Evolutionary conservation across 53 echinoderm and acorn worm genomes (phyloP).

Genomic region (Temnopleurus reevesii): DNA sequence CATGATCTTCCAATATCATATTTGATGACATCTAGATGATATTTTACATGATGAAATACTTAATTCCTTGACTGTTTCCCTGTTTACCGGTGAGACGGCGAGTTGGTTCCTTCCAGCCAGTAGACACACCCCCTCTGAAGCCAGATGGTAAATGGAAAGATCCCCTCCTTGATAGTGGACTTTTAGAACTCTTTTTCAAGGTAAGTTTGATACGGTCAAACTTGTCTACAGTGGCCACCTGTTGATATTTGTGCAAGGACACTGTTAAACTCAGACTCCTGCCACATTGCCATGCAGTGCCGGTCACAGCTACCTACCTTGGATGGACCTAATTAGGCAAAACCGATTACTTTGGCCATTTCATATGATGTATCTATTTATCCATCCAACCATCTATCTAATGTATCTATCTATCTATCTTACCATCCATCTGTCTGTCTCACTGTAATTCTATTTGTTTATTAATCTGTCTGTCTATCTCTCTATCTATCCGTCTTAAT

Average conservation of each 20-base stretch:
- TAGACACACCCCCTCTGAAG: constrained; percentile 74
- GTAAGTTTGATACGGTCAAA: no score
- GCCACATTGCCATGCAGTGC: constrained; percentile 88
- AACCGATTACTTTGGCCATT: constrained; percentile 71
- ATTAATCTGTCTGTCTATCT: no score
- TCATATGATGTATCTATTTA: constrained; percentile 76
- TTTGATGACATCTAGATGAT: no score
- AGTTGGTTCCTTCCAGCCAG: constrained; percentile 69
- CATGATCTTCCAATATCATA: no score
- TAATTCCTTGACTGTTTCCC: constrained; percentile 60
- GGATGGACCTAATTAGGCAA: constrained; percentile 67
- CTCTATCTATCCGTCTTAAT: no score
- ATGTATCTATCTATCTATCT: no score
- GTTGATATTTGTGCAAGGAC: constrained; percentile 71
- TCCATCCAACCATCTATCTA: no score
- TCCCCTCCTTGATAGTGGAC: constrained; percentile 82
- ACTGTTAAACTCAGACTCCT: constrained; percentile 70
- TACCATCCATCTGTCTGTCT: no score
- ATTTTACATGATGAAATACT: no score
- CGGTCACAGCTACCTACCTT: constrained; percentile 77
- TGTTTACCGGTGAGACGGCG: constrained; percentile 68
- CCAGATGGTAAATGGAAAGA: constrained; percentile 82
- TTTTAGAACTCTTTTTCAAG: constrained; percentile 91
- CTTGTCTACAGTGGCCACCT: no score
- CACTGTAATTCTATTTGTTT: no score